A percentile compares a stretch with the other conserved stretches of the same genome.
phyloP scores from a whole-genome alignment of 2,888 invertebrate species.

The Lepidocyrtinus sp. region DNA sequence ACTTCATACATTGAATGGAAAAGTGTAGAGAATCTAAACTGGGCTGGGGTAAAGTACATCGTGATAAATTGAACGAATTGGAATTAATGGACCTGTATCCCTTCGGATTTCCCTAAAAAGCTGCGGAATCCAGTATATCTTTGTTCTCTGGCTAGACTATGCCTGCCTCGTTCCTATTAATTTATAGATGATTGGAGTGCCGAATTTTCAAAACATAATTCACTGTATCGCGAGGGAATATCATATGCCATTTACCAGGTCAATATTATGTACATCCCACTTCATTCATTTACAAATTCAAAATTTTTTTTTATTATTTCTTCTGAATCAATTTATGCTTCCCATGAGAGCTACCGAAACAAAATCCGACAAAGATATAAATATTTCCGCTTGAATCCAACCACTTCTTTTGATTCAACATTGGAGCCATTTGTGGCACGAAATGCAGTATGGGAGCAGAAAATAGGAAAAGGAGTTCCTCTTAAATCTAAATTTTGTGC shows the following conservation, averaged over 20 bases:
- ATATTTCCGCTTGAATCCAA: too few relatives aligned
- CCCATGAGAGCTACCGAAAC: constrained; percentile 22
- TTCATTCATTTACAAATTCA: constrained; percentile 20
- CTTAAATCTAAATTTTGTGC: too few relatives aligned
- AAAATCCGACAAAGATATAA: too few relatives aligned
- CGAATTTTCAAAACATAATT: constrained; percentile 41
- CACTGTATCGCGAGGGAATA: constrained; percentile 41
- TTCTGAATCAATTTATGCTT: constrained; percentile 47
- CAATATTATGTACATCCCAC: constrained; percentile 31
- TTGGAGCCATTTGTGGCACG: too few relatives aligned
- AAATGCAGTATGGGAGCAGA: too few relatives aligned
- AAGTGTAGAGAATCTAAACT: constrained; percentile 2
- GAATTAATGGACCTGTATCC: constrained; percentile 62
- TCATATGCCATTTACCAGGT: constrained; percentile 30
- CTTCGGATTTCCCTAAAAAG: constrained; percentile 52
- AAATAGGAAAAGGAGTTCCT: too few relatives aligned
- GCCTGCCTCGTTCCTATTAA: constrained; percentile 46
- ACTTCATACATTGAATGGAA: constrained; percentile 15
- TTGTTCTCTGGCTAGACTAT: constrained; percentile 47
- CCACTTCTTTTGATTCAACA: too few relatives aligned
- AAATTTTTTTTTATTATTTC: constrained; percentile 20
- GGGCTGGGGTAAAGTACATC: neutral
- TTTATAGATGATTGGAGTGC: constrained; percentile 40
- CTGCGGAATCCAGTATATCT: constrained; percentile 41
- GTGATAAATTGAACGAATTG: constrained; percentile 57